These are phyloP conservation scores for Ips nitidus DNA, from an alignment of 1,140 invertebrate genomes.

Conservation along the genomic window DNA sequence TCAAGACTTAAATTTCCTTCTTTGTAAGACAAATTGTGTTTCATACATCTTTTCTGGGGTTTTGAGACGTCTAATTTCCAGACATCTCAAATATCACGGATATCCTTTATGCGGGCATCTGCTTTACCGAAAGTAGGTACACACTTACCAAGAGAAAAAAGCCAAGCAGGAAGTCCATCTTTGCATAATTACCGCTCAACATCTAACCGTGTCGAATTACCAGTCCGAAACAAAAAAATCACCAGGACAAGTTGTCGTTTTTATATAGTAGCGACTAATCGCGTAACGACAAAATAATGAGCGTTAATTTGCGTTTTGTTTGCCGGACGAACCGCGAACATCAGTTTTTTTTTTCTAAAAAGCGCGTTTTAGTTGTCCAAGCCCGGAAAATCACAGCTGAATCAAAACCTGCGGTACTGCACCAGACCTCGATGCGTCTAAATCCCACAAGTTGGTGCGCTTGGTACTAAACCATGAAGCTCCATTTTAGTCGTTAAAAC, in stretches of 20 bases:
- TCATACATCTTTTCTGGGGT: slow-evolving; percentile 12
- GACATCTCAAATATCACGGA: not conserved
- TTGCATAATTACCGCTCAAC: not conserved
- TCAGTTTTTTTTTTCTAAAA: slow-evolving; percentile 32
- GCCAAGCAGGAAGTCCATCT: not conserved
- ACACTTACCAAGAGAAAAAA: not conserved
- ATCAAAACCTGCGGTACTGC: not conserved
- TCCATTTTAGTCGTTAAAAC: slow-evolving; percentile 28
- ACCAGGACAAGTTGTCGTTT: not conserved
- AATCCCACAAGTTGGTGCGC: slow-evolving; percentile 12
- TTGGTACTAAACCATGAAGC: slow-evolving; percentile 31
- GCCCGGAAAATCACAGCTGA: not conserved
- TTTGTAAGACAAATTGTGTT: slow-evolving; percentile 29
- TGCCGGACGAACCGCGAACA: slow-evolving; percentile 15
- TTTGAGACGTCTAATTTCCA: slow-evolving; percentile 22
- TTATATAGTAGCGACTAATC: slow-evolving; percentile 13
- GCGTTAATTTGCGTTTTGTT: slow-evolving; percentile 13
- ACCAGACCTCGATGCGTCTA: too few species aligned
- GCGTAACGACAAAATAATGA: slow-evolving; percentile 34
- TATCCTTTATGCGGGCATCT: too few species aligned
- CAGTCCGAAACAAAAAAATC: slow-evolving; percentile 10
- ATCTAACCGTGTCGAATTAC: slow-evolving; percentile 3
- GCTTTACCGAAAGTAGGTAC: too few species aligned
- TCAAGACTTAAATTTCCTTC: slow-evolving; percentile 24
- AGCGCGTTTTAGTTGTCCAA: slow-evolving; percentile 11